These are phyloP conservation scores for Drosophila miranda DNA, from an alignment of 1,140 invertebrate species.

Conservation along the genomic window DNA sequence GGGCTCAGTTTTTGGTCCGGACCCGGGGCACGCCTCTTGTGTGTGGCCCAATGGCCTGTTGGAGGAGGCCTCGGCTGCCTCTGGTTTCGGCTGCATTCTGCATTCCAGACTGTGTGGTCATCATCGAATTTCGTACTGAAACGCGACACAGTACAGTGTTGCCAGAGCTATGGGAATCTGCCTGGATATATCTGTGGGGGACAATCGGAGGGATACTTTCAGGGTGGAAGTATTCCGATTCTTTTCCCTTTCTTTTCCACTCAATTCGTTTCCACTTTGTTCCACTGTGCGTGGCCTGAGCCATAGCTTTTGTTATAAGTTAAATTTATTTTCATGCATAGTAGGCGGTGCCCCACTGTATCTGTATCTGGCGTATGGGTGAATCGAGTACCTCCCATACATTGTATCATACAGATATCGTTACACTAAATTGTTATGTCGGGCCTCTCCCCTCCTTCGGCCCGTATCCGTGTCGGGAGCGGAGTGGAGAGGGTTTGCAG, in stretches of 20 bases:
- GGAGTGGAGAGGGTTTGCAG: not conserved
- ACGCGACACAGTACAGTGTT: slow-evolving; percentile 44
- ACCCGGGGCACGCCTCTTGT: slow-evolving; percentile 55
- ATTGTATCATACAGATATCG: slow-evolving; percentile 37
- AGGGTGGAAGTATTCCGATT: too few species aligned
- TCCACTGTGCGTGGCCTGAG: slow-evolving; percentile 40
- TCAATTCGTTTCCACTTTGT: not conserved
- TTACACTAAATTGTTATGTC: slow-evolving; percentile 68
- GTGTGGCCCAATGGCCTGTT: slow-evolving; percentile 17
- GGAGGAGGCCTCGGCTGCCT: not conserved
- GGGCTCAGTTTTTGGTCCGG: slow-evolving; percentile 23
- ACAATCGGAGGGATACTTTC: not conserved
- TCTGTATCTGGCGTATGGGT: slow-evolving; percentile 1
- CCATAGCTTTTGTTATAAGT: slow-evolving; percentile 56
- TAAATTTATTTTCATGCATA: slow-evolving; percentile 48
- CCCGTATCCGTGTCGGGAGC: too few species aligned
- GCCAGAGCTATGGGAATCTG: slow-evolving; percentile 14
- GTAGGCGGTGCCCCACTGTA: slow-evolving; percentile 1
- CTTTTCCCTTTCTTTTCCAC: too few species aligned
- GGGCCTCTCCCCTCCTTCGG: slow-evolving; percentile 5
- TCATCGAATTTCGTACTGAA: slow-evolving; percentile 46
- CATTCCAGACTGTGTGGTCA: slow-evolving; percentile 36
- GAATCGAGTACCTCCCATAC: slow-evolving; percentile 7
- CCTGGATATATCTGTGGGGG: not conserved
- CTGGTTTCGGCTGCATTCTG: slow-evolving; percentile 35